Base-by-base conservation (phyloP, 1,140 invertebrate species). In the Andrena cerasifolii region DNA sequence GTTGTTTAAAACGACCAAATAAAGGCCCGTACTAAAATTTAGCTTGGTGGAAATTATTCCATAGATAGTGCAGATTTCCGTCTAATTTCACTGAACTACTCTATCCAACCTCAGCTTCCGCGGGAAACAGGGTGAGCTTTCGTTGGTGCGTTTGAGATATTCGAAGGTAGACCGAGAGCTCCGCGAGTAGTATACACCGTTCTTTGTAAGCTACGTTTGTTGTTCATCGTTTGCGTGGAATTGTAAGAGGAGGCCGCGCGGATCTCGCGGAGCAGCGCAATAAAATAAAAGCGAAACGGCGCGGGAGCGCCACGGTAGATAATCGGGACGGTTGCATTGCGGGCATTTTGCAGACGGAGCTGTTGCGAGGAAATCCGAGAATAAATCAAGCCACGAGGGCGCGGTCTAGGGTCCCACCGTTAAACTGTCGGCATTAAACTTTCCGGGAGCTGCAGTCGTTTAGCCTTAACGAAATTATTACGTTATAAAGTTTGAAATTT, bases 311-410 rank as follows among this genome's bases (percentile, higher is more conserved):
- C 33, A 71, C 24, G 26, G 12, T 28, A 4, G 16, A 33, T 12
- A 53, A 33, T 47, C 14, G 49, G 58, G n/a, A n/a, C n/a, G 26
- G 40, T 21, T 36, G 24, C 16, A n/a, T 0, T 10, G 47, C 31
- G 31, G 54, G 6, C 24, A 33, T 16, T 33, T 28, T 18, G 58
- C 56, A 31, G 16, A 59, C 10, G 18, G 54, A 71, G 56, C 24
- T 24, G 47, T 51, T 21, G 61, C 26, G 66, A 68, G 79, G 63
- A 81, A 79, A 79, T 73, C 76, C 68, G 49, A 58, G 56, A 79
- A 81, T 81, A 81, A 81, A 81, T 81, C 79, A 74, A 76, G 78
- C 67, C 40, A 16, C 26, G 28, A 26, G 63, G 67, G 45, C 54
- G 51, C 16, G 49, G 59, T 49, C 31, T n/a, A n/a, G 14, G 31